Percentiles rank a stretch among this genome's conserved stretches.
Evolutionary conservation across 2,797 vertebrate genomes (phyloP).

Genomic region (Trachops cirrhosus): DNA sequence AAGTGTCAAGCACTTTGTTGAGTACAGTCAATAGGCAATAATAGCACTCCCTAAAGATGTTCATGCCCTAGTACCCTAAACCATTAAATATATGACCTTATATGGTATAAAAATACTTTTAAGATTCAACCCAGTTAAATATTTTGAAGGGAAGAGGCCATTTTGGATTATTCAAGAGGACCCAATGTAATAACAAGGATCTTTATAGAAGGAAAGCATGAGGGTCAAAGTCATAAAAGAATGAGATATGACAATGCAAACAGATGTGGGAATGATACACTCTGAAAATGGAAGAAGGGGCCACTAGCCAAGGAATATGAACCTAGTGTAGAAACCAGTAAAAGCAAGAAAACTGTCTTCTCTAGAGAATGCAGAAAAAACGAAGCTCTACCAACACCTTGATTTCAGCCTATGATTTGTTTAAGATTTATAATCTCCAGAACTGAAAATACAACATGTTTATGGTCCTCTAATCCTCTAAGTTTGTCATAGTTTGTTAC

Average conservation of each 20-base stretch:
- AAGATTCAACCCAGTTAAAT: neutral
- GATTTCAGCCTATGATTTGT: neutral
- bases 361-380: neutral
- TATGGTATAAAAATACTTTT: neutral
- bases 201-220: neutral
- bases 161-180: neutral
- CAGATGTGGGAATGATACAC: neutral
- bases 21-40: neutral
- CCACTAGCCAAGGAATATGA: neutral
- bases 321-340: neutral
- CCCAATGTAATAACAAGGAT: neutral
- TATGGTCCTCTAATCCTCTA: neutral
- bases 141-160: neutral
- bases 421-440: neutral
- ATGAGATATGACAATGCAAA: neutral
- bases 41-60: neutral
- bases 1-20: neutral
- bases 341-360: neutral
- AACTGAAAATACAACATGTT: neutral
- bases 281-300: neutral
- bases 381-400: neutral
- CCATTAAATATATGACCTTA: neutral
- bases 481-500: neutral
- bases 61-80: neutral
- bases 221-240: neutral